Evolutionary conservation across 2,797 vertebrate genomes (phyloP).

Genomic region (Kryptopterus vitreolus): DNA sequence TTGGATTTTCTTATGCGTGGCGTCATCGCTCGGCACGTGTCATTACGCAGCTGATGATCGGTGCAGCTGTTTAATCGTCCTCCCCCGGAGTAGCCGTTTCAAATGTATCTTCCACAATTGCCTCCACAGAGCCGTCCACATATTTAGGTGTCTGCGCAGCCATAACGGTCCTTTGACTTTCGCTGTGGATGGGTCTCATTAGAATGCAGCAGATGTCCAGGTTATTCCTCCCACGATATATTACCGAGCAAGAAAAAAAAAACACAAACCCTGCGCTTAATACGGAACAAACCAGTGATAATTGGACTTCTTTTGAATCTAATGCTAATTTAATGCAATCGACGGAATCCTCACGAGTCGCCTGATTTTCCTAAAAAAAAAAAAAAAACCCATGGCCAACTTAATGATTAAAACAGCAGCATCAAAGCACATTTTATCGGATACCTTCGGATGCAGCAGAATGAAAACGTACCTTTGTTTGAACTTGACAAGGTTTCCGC

Average conservation of each 20-base stretch:
- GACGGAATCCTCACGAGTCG: neutral
- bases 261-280: neutral
- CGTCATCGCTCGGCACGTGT: slow-evolving; percentile 61
- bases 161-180: neutral
- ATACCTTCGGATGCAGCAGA: too few relatives aligned
- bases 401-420: slow-evolving; percentile 1
- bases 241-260: neutral
- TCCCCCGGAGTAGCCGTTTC: slow-evolving; percentile 50
- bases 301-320: slow-evolving; percentile 37
- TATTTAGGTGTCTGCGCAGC: neutral
- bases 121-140: neutral
- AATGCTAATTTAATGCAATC: slow-evolving; percentile 25
- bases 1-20: slow-evolving; percentile 50
- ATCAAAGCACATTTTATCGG: neutral
- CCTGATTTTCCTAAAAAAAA: slow-evolving; percentile 9
- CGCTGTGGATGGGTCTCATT: neutral
- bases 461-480: too few relatives aligned
- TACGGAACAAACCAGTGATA: slow-evolving; percentile 2
- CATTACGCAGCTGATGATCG: slow-evolving; percentile 57
- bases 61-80: slow-evolving; percentile 55
- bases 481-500: too few relatives aligned
- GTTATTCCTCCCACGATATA: neutral
- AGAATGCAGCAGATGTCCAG: slow-evolving; percentile 14
- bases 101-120: slow-evolving; percentile 40
- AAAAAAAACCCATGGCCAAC: neutral